Base-by-base conservation (phyloP, 2,888 invertebrate species). In the Theretra japonica region DNA sequence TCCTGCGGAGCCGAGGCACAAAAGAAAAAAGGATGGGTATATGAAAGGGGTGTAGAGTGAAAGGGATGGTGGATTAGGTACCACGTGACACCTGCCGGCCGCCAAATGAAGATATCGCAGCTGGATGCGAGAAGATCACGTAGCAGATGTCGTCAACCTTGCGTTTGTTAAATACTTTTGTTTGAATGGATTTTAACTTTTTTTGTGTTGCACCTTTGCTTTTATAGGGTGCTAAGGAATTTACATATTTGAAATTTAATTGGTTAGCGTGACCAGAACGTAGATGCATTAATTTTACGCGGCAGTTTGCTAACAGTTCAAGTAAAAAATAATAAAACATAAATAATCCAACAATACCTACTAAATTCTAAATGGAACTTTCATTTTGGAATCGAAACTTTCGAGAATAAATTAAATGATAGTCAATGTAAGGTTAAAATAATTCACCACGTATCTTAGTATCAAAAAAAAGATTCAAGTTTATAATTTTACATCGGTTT, bases 31-130 rank as follows among this genome's bases (percentile, higher is more conserved):
- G 80, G 88, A 91, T 28, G 70, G 78, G 33, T 56, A 77, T 79
- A 83, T 70, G 71, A 71, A 71, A 73, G 68, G 7, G 48, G 33
- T 3, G 21, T 71, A 28, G 89, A 78, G 75, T 6, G 84, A 91
- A 73, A 70, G 85, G 72, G 90, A 89, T 7, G 76, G 59, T 73
- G 76, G 72, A 79, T 80, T 70, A 73, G 77, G 79, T 74, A 85
- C 90, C 93, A 91, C 92, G 92, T 93, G 93, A 93, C 94, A 94
- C 94, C 93, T 94, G 94, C 93, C 89, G 91, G 83, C 92, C 89
- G 89, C 90, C 93, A 93, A 94, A 94, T 94, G 93, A 94, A 94
- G 94, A 94, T 90, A 94, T 94, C 94, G 92, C 94, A 94, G 94
- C 94, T 93, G 94, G 92, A 90, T 90, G 88, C 88, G 85, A 88